Evolutionary conservation across 1,140 invertebrate genomes (phyloP), one percentile per base, ranked within the genome.

Genomic region (Drosophila parabipectinata): DNA sequence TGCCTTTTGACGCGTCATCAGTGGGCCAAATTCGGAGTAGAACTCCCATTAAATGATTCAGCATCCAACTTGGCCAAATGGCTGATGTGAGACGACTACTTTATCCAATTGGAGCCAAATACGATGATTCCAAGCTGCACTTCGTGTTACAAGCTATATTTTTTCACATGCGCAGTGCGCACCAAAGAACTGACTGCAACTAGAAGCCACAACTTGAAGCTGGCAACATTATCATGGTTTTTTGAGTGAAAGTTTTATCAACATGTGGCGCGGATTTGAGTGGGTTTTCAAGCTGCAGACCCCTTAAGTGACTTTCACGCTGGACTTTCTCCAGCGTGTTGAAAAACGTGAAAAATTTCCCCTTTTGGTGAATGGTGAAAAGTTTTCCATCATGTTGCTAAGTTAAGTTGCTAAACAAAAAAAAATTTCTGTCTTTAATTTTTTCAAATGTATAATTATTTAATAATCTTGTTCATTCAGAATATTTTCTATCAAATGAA

Each of bases 1-100:
- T 52, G 34, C 39, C 54, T 75, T 74, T 60, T 60, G 72, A 74
- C 61, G 62, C 55, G 50, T 78, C 80, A 84, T 84, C 80, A 64
- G 62, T 83, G 56, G 72, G 66, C 37, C 59, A 48, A 72, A 68
- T 30, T 61, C 48, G 58, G n/a, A 34, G 39, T 28, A 48, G 8
- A 34, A 28, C 26, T 47, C 6, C 14, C 47, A 34, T 12, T 14
- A 9, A 9, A 28, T 5, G 58, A 39, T 37, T 26, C 32, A 60
- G 26, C 10, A 18, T 51, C 5, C n/a, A 34, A 50, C 57, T 4
- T 34, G 21, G 30, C 56, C n/a, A 50, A 45, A 28, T 12, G 3
- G 34, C 37, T 26, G 24, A 3, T 21, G 32, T 15, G n/a, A 14
- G 55, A 32, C 55, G 41, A 58, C 56, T 32, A 14, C 50, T 39